A percentile compares a stretch with the other conserved stretches of the same genome.
Evolutionary conservation across 2,113 vertebrate genomes (phyloP).

Genomic region (Tapirus terrestris): DNA sequence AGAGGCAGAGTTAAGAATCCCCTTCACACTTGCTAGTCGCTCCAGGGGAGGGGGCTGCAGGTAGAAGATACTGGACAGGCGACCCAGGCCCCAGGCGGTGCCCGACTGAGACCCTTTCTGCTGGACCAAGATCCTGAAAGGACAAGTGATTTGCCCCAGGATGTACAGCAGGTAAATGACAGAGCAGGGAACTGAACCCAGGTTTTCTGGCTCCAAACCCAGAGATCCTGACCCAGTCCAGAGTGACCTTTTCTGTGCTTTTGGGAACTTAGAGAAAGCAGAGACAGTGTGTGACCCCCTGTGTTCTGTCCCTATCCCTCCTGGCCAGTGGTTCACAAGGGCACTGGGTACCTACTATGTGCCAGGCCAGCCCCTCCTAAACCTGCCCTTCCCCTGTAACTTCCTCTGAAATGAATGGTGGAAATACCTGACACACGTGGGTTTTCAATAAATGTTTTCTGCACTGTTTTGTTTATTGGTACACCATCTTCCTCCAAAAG

Average conservation of each 20-base stretch:
- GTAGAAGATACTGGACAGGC: neutral
- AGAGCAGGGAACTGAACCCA: neutral
- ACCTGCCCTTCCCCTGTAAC: neutral
- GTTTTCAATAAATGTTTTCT: neutral
- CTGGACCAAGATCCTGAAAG: neutral
- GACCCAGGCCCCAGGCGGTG: neutral
- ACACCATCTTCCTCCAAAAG: slow-evolving; percentile 30
- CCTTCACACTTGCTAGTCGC: neutral
- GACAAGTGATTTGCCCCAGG: neutral
- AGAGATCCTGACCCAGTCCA: neutral
- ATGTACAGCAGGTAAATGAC: neutral
- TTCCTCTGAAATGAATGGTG: neutral
- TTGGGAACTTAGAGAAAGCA: neutral
- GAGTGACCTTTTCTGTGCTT: neutral
- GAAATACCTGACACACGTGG: neutral
- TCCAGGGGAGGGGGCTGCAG: neutral
- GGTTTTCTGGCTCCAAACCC: neutral
- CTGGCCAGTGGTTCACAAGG: neutral
- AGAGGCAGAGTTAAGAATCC: neutral
- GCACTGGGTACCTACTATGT: neutral
- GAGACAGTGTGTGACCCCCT: neutral
- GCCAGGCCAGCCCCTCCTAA: neutral
- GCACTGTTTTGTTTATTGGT: neutral
- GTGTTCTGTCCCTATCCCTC: neutral
- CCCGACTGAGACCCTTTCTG: neutral